Conservation (phyloP, 2,113 vertebrate species). For the Misgurnus anguillicaudatus region DNA sequence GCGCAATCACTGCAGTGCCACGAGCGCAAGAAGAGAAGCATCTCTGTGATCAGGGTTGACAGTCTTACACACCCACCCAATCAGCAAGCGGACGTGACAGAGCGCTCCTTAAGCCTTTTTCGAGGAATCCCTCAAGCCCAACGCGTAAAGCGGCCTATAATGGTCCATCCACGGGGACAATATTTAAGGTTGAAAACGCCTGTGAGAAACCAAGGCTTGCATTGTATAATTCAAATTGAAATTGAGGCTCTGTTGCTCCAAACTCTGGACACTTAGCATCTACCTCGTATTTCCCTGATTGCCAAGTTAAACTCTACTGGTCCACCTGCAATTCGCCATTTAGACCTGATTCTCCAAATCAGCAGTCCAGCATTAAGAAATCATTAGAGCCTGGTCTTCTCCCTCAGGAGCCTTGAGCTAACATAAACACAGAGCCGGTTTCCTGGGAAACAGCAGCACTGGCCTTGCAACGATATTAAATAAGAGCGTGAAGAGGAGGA, state of each 20-base stretch:
- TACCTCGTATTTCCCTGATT: slow-evolving; percentile 47
- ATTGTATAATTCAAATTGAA: slow-evolving; percentile 8
- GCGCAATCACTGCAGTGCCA: background rate
- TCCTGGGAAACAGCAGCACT: slow-evolving; percentile 52
- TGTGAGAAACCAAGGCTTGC: background rate
- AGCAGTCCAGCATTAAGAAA: slow-evolving; percentile 35
- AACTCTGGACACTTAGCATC: slow-evolving; percentile 31
- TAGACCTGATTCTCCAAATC: background rate
- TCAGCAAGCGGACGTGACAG: background rate
- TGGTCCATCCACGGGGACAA: slow-evolving; percentile 10
- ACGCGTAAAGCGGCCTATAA: slow-evolving; percentile 14
- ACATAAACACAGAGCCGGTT: slow-evolving; percentile 43
- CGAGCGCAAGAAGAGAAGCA: background rate
- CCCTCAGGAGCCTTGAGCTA: slow-evolving; percentile 38
- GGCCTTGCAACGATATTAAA: slow-evolving; percentile 45
- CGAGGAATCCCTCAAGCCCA: background rate
- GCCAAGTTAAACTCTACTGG: slow-evolving; percentile 32
- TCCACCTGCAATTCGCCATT: slow-evolving; percentile 26
- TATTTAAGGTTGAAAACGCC: background rate
- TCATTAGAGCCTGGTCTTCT: slow-evolving; percentile 45
- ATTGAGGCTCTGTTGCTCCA: slow-evolving; percentile 28
- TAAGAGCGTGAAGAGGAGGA: slow-evolving; percentile 3
- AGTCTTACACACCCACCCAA: slow-evolving; percentile 20
- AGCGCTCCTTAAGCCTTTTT: background rate
- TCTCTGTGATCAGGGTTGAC: slow-evolving; percentile 24